A percentile compares a stretch with the other conserved stretches of the same genome.
These are phyloP conservation scores for Paragorgia papillata DNA, from an alignment of 92 coral and sea anemone species.

Conservation along the genomic window DNA sequence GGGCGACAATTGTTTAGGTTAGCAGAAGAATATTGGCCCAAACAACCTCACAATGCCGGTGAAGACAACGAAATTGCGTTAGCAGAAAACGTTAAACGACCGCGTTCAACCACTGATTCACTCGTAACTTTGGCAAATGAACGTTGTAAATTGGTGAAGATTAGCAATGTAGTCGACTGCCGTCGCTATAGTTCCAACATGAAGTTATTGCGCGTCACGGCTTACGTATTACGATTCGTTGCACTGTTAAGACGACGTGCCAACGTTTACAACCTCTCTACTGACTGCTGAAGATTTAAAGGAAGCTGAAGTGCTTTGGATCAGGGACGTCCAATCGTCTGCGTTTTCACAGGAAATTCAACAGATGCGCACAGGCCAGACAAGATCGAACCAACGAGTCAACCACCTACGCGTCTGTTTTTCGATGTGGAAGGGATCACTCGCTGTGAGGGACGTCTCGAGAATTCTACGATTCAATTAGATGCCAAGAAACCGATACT, in stretches of 20 bases:
- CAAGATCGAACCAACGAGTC: background rate
- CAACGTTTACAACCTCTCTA: background rate
- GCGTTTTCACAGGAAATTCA: background rate
- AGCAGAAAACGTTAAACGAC: slow-evolving; percentile 37
- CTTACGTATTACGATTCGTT: slow-evolving; percentile 51
- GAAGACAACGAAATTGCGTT: slow-evolving; percentile 26
- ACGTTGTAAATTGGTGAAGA: background rate
- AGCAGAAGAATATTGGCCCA: background rate
- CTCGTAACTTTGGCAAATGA: background rate
- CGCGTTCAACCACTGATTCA: background rate
- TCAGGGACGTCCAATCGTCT: slow-evolving; percentile 53
- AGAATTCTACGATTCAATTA: background rate
- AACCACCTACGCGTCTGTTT: background rate
- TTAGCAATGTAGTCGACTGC: slow-evolving; percentile 38
- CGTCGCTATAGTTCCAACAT: slow-evolving; percentile 29
- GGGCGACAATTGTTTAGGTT: background rate
- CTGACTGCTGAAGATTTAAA: slow-evolving; percentile 49
- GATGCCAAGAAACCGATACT: slow-evolving; percentile 24
- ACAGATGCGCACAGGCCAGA: background rate
- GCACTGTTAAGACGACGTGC: slow-evolving; percentile 24
- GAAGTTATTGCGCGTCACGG: slow-evolving; percentile 53
- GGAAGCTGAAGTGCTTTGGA: slow-evolving; percentile 67
- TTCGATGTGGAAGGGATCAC: slow-evolving; percentile 6
- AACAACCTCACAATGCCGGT: background rate
- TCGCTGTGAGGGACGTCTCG: slow-evolving; percentile 16